Base-by-base conservation (phyloP, 2,797 vertebrate genomes). In the Acrocephalus scirpaceus region DNA sequence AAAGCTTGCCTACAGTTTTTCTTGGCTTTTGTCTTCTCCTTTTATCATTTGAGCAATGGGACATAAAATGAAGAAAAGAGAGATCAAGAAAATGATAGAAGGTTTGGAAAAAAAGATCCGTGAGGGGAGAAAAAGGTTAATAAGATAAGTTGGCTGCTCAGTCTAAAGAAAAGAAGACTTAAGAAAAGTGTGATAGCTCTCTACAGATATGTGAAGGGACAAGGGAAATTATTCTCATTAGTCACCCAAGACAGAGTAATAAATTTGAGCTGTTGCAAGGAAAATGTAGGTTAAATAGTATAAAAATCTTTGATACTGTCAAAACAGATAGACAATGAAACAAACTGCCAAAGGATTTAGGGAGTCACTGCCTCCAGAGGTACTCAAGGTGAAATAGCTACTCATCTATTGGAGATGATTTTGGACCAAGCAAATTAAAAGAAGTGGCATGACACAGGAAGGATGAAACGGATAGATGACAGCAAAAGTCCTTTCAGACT, bases 31-130 rank as follows among this genome's bases (percentile, higher is more conserved):
- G 82, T 96, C 90, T 96, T 86, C 69, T 95, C 71, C 92, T 96
- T 97, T 97, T 92, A 96, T 97, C 94, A 79, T 95, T 95, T 92
- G 82, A 95, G 76, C 89, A 86, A 94, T 86, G 86, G 87, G 88
- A 96, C 84, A 97, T 93, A 86, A 95, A 96, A 95, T 88, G 74
- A 91, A 96, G 92, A 87, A 95, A 94, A 92, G 74, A 85, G 83
- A 95, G 92, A 97, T 96, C 95, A 97, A 97, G 95, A 93, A 96
- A 93, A 93, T 95, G 92, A 94, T 95, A 96, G 95, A 97, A 94
- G 74, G 71, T 89, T 93, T 95, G 75, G 76, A 92, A 94, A 93
- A 54, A 71, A 93, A 82, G 84, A 96, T 94, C 77, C 81, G 65
- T 85, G 86, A 82, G 61, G 77, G 60, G 80, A 90, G 84, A 96